Conservation (phyloP, 2,113 vertebrate genomes). For the Platichthys flesus region DNA sequence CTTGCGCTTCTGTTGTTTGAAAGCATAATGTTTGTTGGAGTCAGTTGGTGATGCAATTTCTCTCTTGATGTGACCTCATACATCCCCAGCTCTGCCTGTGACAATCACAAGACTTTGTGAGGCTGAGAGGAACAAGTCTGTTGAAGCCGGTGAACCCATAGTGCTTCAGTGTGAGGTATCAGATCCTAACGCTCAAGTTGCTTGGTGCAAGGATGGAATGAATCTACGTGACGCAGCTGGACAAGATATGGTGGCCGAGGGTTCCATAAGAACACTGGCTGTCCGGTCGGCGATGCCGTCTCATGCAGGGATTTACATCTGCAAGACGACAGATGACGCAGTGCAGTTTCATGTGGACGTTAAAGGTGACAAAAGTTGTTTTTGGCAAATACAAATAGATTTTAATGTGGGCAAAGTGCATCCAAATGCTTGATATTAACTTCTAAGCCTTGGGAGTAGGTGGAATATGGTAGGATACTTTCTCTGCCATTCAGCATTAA, state of each 20-base stretch:
- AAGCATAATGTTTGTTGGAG: constrained; percentile 37
- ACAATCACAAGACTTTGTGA: constrained; percentile 71
- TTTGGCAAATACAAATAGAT: constrained; percentile 12
- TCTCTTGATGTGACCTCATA: constrained; percentile 80
- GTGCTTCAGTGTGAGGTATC: constrained; percentile 72
- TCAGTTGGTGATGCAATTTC: constrained; percentile 73
- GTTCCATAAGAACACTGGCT: constrained; percentile 64
- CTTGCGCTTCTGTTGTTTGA: constrained; percentile 44
- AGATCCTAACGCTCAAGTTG: constrained; percentile 64
- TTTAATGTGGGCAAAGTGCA: background rate
- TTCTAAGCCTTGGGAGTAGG: background rate
- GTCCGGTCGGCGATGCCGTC: constrained; percentile 62
- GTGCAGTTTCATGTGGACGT: constrained; percentile 80
- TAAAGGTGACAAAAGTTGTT: constrained; percentile 78
- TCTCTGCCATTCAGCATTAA: no score
- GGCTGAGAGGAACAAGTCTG: constrained; percentile 71
- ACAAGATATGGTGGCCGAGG: constrained; percentile 63
- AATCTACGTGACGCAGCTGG: constrained; percentile 59
- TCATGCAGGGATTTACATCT: constrained; percentile 76
- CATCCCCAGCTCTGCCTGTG: constrained; percentile 78
- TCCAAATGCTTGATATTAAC: background rate
- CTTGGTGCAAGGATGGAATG: constrained; percentile 74
- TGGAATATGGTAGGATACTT: background rate
- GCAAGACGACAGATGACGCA: constrained; percentile 74
- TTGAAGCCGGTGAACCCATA: constrained; percentile 71